phyloP scores from a whole-genome alignment of 1,140 invertebrate species.

The Heliconius congener region DNA sequence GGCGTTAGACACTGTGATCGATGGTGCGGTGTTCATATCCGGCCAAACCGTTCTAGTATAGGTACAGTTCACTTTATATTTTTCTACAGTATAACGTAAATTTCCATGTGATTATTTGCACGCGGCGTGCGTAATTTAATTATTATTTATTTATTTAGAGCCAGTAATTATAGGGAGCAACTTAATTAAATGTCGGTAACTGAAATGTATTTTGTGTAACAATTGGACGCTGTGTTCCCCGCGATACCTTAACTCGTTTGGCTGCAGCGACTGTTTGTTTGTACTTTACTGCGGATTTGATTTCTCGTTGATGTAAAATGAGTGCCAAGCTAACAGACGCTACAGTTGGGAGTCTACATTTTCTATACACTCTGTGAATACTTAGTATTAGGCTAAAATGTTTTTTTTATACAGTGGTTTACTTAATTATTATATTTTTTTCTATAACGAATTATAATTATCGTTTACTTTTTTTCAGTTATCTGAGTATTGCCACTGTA shows the following conservation, averaged over 20 bases:
- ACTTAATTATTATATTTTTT: neutral
- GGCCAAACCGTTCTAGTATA: conserved; percentile 43
- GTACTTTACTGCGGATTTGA: neutral
- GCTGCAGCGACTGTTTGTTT: neutral
- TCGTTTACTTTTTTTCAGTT: neutral
- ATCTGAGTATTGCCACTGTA: neutral
- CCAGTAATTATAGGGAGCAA: conserved; percentile 54
- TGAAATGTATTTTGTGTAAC: conserved; percentile 30
- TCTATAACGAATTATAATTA: neutral
- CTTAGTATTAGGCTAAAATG: conserved; percentile 40
- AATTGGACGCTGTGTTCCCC: conserved; percentile 7
- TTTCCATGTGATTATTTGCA: conserved; percentile 48
- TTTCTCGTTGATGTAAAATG: conserved; percentile 41
- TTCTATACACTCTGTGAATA: conserved; percentile 37
- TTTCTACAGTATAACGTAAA: conserved; percentile 57
- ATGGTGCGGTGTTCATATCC: conserved; percentile 27
- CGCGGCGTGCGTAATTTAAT: conserved; percentile 51
- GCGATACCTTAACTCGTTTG: neutral
- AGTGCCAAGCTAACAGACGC: conserved; percentile 49
- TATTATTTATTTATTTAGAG: conserved; percentile 66
- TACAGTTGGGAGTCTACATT: neutral
- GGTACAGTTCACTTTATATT: conserved; percentile 55
- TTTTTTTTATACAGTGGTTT: neutral
- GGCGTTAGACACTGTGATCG: conserved; percentile 8
- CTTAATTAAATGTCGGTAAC: conserved; percentile 25